Conservation (phyloP, 2,113 vertebrate species). For the Coptodon bakossiorum region DNA sequence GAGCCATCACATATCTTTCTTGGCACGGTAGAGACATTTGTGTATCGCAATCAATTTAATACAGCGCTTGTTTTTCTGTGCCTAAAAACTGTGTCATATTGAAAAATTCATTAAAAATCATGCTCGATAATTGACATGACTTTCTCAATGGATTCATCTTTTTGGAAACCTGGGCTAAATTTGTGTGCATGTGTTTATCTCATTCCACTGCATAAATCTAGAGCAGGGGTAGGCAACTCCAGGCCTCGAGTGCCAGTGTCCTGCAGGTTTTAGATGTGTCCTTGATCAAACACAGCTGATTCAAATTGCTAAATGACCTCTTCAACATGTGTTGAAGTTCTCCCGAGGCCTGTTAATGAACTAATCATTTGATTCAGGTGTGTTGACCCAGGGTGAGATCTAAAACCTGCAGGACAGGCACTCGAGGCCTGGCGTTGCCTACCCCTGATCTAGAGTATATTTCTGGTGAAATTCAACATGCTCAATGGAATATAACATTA, state of each 20-base stretch:
- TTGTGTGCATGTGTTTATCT: not conserved
- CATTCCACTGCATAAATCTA: not conserved
- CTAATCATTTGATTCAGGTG: no score
- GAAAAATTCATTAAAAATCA: not conserved
- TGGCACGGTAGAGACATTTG: not conserved
- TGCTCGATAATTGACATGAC: not conserved
- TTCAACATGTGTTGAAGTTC: no score
- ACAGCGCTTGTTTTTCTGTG: not conserved
- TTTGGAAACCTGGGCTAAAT: not conserved
- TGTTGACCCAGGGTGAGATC: no score
- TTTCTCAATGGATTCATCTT: not conserved
- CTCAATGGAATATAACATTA: not conserved
- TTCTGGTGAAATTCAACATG: not conserved
- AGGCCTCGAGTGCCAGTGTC: no score
- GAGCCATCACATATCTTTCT: not conserved
- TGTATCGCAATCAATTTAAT: not conserved
- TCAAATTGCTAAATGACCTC: no score
- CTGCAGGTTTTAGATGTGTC: no score
- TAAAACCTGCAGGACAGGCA: no score
- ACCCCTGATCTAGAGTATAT: not conserved
- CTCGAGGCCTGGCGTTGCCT: no score
- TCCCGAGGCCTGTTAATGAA: no score
- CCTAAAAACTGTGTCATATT: not conserved
- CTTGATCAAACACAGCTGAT: no score
- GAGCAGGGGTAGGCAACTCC: not conserved